A percentile compares a stretch with the other conserved stretches of the same genome.
phyloP scores from a whole-genome alignment of 1,140 invertebrate genomes.

The Camponotus pennsylvanicus region DNA sequence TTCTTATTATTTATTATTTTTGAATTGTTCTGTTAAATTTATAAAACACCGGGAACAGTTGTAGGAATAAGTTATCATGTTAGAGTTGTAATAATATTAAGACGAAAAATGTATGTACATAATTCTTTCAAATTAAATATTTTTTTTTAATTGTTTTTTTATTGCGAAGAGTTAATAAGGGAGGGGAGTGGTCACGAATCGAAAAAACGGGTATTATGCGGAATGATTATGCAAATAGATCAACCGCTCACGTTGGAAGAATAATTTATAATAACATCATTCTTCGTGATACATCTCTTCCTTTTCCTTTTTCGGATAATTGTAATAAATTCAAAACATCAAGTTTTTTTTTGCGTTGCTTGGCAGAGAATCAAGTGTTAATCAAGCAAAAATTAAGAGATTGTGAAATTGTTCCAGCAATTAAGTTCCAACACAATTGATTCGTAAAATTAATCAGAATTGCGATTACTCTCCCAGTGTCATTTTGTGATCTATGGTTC shows the following conservation, averaged over 20 bases:
- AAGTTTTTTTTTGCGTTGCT: neutral
- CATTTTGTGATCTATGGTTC: constrained; percentile 22
- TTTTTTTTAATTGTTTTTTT: constrained; percentile 8
- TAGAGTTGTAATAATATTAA: neutral
- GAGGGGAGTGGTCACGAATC: neutral
- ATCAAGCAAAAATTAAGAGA: neutral
- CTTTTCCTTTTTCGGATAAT: constrained; percentile 5
- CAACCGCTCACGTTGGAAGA: constrained; percentile 32
- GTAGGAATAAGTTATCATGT: neutral
- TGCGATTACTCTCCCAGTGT: constrained; percentile 30
- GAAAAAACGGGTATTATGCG: neutral
- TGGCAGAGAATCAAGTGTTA: neutral
- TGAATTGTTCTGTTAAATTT: neutral
- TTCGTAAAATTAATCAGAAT: constrained; percentile 31
- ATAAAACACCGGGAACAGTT: neutral
- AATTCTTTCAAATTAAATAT: neutral
- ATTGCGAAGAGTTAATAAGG: neutral
- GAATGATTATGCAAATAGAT: neutral
- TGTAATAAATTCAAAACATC: neutral
- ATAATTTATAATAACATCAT: constrained; percentile 24
- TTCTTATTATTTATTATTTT: constrained; percentile 27
- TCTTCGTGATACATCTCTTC: neutral
- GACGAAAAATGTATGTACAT: neutral
- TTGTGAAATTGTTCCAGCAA: neutral
- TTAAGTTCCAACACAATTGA: constrained; percentile 29